Conservation (phyloP, 1,140 invertebrate species). For the Zaprionus gabonicus region DNA sequence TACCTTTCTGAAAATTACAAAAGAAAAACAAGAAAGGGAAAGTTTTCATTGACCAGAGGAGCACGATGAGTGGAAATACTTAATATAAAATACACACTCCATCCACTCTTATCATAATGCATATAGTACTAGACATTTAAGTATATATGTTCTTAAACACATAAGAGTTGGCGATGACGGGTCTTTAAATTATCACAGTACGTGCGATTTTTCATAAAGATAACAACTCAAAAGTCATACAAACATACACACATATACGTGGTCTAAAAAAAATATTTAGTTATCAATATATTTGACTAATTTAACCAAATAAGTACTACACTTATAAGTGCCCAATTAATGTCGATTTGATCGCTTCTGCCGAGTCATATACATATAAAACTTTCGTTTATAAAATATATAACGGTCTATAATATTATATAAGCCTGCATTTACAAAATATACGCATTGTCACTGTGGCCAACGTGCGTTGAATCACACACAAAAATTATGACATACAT, state of each 20-base stretch:
- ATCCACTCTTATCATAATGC: conserved; percentile 6
- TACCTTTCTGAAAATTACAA: not conserved
- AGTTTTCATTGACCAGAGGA: conserved; percentile 4
- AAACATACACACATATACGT: not conserved
- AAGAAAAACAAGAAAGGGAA: not conserved
- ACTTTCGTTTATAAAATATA: not conserved
- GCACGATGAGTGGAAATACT: not conserved
- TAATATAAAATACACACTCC: not conserved
- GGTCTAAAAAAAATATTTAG: conserved; percentile 34
- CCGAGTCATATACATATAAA: not conserved
- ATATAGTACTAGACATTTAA: conserved; percentile 16
- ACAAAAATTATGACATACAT: conserved; percentile 9
- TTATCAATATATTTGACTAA: conserved; percentile 42
- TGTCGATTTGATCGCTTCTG: conserved; percentile 38
- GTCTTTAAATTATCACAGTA: conserved; percentile 40
- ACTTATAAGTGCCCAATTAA: conserved; percentile 54
- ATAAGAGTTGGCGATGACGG: conserved; percentile 1
- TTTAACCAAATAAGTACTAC: conserved; percentile 45
- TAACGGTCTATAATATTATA: not conserved
- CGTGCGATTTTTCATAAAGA: conserved; percentile 47
- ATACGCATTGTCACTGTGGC: not conserved
- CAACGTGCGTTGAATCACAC: conserved; percentile 48
- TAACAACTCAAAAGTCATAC: conserved; percentile 11
- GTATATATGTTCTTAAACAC: not conserved
- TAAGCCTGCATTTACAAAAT: conserved; percentile 1